phyloP scores from a whole-genome alignment of 2,113 vertebrate species.

The Sapajus apella region DNA sequence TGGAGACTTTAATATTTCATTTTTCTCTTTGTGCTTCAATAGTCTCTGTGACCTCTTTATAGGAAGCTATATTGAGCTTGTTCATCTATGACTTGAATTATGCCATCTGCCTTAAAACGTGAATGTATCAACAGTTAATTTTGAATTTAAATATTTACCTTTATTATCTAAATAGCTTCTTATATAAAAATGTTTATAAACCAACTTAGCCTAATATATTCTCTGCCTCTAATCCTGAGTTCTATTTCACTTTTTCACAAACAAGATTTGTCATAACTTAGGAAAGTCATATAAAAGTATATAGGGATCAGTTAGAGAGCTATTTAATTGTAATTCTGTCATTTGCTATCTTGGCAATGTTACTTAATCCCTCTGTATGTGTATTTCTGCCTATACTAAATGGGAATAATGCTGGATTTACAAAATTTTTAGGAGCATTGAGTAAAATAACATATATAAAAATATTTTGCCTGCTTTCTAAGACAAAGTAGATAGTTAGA shows the following conservation, averaged over 20 bases:
- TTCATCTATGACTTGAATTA: constrained; percentile 24
- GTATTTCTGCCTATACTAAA: background rate
- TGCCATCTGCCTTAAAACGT: background rate
- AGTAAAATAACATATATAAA: background rate
- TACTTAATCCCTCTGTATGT: background rate
- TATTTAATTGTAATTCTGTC: background rate
- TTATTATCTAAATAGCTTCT: background rate
- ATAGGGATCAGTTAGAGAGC: background rate
- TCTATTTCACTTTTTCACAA: background rate
- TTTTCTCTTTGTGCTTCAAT: background rate
- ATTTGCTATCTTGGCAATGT: background rate
- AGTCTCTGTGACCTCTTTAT: background rate
- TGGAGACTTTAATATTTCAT: background rate
- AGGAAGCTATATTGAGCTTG: background rate
- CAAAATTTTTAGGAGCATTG: background rate
- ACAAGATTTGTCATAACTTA: background rate
- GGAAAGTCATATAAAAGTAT: background rate
- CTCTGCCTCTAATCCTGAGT: background rate
- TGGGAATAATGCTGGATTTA: background rate
- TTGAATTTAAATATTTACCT: constrained; percentile 15
- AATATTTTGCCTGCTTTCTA: background rate
- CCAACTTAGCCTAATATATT: background rate
- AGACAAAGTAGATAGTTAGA: background rate
- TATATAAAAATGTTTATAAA: background rate
- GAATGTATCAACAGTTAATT: background rate